phyloP scores from a whole-genome alignment of 2,888 invertebrate species.

The Drosophila subsilvestris region DNA sequence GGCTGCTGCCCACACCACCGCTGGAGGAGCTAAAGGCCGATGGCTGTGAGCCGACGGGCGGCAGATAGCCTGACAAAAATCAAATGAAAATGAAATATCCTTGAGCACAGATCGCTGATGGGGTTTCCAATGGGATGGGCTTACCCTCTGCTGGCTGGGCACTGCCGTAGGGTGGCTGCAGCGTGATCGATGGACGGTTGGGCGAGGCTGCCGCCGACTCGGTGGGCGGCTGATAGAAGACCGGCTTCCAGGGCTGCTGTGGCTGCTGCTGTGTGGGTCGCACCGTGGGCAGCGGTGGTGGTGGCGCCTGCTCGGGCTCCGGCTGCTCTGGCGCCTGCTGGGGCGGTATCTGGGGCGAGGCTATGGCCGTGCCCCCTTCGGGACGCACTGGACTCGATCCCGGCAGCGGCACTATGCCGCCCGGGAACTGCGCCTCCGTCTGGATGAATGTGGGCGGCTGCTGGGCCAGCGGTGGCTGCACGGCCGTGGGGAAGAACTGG shows the following conservation, averaged over 20 bases:
- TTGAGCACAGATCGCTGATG: background rate
- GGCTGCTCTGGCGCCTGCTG: constrained; percentile 41
- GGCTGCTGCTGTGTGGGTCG: constrained; percentile 54
- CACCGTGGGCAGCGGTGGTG: constrained; percentile 1
- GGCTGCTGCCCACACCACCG: constrained; percentile 42
- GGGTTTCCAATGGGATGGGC: background rate
- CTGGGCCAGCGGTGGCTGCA: constrained; percentile 76
- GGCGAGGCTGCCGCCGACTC: constrained; percentile 46
- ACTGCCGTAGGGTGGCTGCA: constrained; percentile 79
- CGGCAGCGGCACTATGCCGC: constrained; percentile 66
- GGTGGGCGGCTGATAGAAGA: constrained; percentile 67
- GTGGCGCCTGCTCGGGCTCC: constrained; percentile 34
- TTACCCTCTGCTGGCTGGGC: constrained; percentile 72
- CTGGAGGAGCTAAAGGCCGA: constrained; percentile 45
- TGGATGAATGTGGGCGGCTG: constrained; percentile 74
- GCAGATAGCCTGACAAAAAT: constrained; percentile 74
- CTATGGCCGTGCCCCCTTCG: constrained; percentile 79
- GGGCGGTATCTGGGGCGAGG: constrained; percentile 80
- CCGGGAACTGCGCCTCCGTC: constrained; percentile 75
- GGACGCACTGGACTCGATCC: constrained; percentile 64
- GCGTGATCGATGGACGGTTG: constrained; percentile 77
- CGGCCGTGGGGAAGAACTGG: constrained; percentile 69
- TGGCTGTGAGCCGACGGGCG: constrained; percentile 61
- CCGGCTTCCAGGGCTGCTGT: constrained; percentile 75
- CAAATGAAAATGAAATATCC: constrained; percentile 1